A percentile compares a stretch with the other conserved stretches of the same genome.
These are phyloP conservation scores for Heliangelus exortis DNA, from an alignment of 2,797 vertebrate species.

Conservation along the genomic window DNA sequence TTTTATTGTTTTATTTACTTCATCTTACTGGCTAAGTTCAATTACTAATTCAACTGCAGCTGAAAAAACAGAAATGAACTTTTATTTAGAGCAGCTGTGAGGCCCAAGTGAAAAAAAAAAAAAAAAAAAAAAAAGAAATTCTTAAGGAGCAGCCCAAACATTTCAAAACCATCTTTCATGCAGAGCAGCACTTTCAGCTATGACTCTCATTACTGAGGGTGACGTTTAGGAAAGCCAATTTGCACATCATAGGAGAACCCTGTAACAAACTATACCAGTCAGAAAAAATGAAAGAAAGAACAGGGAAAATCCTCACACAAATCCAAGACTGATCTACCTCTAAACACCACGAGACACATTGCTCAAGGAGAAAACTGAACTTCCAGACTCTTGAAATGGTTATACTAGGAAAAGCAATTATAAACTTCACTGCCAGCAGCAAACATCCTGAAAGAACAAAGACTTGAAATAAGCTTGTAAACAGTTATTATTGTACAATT, in stretches of 20 bases:
- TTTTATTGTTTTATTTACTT: not conserved
- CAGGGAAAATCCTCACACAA: not conserved
- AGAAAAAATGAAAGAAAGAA: no score
- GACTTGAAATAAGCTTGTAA: not conserved
- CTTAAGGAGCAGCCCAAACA: not conserved
- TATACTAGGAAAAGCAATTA: not conserved
- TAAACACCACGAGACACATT: not conserved
- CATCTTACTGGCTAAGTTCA: not conserved
- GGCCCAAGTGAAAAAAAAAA: no score
- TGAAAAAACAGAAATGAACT: not conserved
- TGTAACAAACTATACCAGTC: not conserved
- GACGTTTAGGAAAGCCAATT: not conserved
- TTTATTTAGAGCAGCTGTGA: not conserved
- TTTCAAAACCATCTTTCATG: not conserved
- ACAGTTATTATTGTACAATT: not conserved
- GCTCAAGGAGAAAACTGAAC: not conserved
- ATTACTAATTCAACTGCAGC: not conserved
- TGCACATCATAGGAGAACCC: not conserved
- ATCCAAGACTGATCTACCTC: not conserved
- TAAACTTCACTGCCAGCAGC: not conserved
- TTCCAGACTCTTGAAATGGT: not conserved
- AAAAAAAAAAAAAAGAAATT: not conserved
- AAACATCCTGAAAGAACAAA: not conserved
- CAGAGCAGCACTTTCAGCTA: rapidly evolving
- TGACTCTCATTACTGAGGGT: rapidly evolving